Conservation (phyloP, 2,797 vertebrate genomes). For the Urocyon cinereoargenteus region DNA sequence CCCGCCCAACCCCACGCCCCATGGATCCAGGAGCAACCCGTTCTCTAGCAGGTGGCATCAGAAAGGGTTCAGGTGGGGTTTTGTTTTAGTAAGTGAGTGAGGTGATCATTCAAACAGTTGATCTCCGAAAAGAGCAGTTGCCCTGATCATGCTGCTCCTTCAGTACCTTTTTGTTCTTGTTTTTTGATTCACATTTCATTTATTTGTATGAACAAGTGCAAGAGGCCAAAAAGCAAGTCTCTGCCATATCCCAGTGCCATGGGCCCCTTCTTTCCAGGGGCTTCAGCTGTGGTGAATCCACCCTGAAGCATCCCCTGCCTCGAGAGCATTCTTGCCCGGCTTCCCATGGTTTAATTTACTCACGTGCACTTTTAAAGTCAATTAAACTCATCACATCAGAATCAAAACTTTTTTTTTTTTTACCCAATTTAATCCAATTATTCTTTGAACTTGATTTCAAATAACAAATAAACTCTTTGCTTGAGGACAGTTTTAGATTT, state of each 20-base stretch:
- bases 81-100: not conserved
- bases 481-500: not conserved
- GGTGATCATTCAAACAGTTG: not conserved
- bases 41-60: not conserved
- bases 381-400: not conserved
- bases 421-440: not conserved
- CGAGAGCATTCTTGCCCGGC: not conserved
- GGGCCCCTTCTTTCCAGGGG: not conserved
- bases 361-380: not conserved
- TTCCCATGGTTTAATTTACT: not conserved
- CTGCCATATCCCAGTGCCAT: not conserved
- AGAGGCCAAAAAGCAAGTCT: not conserved
- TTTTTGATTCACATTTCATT: not conserved
- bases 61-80: not conserved
- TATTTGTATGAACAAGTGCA: not conserved
- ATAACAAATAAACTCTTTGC: not conserved
- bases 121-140: not conserved
- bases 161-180: not conserved
- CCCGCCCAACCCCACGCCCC: rapidly evolving
- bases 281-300: not conserved
- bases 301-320: not conserved
- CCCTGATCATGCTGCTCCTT: not conserved
- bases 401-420: not conserved
- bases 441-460: slow-evolving; percentile 25
- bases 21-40: not conserved